Evolutionary conservation across 2,113 vertebrate genomes (phyloP), one percentile per base, ranked within the genome.

Genomic region (Neotoma lepida): DNA sequence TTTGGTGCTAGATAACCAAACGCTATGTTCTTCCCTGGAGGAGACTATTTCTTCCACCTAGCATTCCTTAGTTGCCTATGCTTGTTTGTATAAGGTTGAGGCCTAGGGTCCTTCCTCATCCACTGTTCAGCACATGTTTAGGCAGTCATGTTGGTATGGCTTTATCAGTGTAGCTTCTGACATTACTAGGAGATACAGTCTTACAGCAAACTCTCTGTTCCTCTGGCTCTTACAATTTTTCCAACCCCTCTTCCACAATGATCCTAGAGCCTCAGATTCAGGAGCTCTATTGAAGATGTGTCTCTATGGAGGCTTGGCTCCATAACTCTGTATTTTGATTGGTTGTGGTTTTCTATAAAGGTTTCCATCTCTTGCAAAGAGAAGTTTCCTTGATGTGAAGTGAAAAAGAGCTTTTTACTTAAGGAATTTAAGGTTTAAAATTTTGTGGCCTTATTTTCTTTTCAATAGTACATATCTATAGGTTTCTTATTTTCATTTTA

Each of bases 351-450:
- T 63, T 84, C n/a, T 61, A 12, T 44, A 63, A 63, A 44, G 56
- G 56, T 84, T 58, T 63, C 26, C 39, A 63, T 84, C 39, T 84
- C 39, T 44, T 63, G 22, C 39, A 84, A 63, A 84, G 39, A 63
- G 56, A 84, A 1, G 14, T 28, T 61, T 84, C 39, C 26, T 84
- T 63, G 80, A 84, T 44, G 24, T 84, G 26, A 14, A 41, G 26
- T 2, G 9, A 49, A 22, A 71, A 88, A 74, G 7, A n/a, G 17
- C 28, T 44, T 88, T 35, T 82, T 39, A 95, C 94, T 76, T 41
- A 91, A 94, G 33, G 1, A 89, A 88, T 88, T 66, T 63, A 80
- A 46, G 39, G 28, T 7, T 88, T 93, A 5, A 92, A 88, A 92
- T 28, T 64, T 76, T 63, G 39, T 39, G 18, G 4, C 17, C 10